Conservation (phyloP, 2,113 vertebrate genomes). For the Ageneiosus marmoratus region DNA sequence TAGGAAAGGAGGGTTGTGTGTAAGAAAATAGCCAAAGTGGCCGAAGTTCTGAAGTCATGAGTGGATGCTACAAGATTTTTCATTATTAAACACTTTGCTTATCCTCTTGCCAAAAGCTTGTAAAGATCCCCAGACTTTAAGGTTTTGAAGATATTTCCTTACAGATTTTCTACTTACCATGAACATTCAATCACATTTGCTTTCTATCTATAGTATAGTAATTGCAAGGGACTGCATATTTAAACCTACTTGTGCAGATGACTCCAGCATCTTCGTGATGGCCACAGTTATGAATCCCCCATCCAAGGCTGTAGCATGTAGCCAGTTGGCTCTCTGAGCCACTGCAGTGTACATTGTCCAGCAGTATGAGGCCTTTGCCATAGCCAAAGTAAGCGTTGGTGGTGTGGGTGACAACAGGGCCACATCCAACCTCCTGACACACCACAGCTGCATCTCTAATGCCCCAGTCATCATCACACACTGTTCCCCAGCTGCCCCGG, state of each 20-base stretch:
- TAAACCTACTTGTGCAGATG: constrained; percentile 79
- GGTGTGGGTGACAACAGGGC: constrained; percentile 74
- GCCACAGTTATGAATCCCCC: constrained; percentile 94
- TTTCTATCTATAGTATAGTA: neutral
- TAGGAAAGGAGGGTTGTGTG: neutral
- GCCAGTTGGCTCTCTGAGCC: constrained; percentile 78
- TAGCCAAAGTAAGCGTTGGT: constrained; percentile 89
- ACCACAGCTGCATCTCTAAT: constrained; percentile 83
- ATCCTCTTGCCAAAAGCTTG: neutral
- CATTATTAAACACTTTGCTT: neutral
- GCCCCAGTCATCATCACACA: constrained; percentile 94
- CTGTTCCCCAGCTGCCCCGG: constrained; percentile 86
- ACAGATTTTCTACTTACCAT: neutral
- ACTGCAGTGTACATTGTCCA: constrained; percentile 91
- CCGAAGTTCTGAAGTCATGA: neutral
- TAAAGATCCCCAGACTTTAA: neutral
- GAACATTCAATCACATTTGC: neutral
- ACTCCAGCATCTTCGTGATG: constrained; percentile 94
- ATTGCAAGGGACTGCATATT: neutral
- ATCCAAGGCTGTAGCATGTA: constrained; percentile 84
- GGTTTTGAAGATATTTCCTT: neutral
- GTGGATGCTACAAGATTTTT: neutral
- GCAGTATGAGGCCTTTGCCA: constrained; percentile 83
- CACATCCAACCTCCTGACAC: constrained; percentile 87
- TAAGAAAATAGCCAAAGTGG: neutral